Evolutionary conservation across 1,140 invertebrate genomes (phyloP), one percentile per base, ranked within the genome.

Genomic region (Nymphalis io): DNA sequence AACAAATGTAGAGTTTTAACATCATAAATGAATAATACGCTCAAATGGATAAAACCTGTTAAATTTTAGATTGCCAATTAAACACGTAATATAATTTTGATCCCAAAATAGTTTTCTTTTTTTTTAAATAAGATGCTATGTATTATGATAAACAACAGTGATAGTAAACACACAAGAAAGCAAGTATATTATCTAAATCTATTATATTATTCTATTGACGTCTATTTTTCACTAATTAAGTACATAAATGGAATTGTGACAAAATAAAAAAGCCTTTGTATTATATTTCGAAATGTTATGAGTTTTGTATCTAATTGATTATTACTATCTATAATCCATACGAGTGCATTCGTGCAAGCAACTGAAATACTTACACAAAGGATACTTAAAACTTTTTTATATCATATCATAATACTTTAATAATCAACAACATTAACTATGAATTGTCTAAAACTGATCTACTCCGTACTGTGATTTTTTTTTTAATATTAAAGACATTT

Each of bases 181-280:
- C 76, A 79, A 75, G 60, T 42, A 58, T 44, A 70, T 63, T 64
- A 60, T 70, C 68, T 69, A 69, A 62, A 62, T 18, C 71, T 84
- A 82, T 80, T 76, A 76, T 72, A 73, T 79, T 78, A 82, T 80
- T 58, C 79, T 84, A 83, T 86, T 78, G 81, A 77, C 77, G 79
- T 76, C 76, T 84, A 82, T 82, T 81, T 72, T 48, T 67, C 27
- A 70, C 75, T 84, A 83, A 72, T 87, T 87, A 87, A 87, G 84
- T 87, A 87, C 84, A 84, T 76, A 65, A 76, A 72, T 80, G 80
- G 74, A 68, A 72, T 72, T 72, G 64, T 71, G 70, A 67, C 55
- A 72, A 44, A 58, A 65, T 57, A 60, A 64, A 46, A 44, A 63
- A 63, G 38, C 61, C 78, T 74, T 77, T 59, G 60, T 33, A 59